These are phyloP conservation scores for Vireo griseus DNA, from an alignment of 2,797 vertebrate species.

Conservation along the genomic window DNA sequence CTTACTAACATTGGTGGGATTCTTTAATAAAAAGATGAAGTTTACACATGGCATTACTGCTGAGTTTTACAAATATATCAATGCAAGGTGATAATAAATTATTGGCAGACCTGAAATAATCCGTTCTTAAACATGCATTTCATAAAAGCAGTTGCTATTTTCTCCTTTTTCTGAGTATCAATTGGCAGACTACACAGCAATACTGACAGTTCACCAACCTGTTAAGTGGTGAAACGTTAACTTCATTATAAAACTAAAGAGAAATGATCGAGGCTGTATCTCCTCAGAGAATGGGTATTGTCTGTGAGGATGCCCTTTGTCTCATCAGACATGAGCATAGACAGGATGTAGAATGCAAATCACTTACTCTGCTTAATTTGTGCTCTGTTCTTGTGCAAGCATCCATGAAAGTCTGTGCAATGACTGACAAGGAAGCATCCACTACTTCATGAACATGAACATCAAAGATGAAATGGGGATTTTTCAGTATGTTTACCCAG, in stretches of 20 bases:
- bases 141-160: background rate
- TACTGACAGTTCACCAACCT: background rate
- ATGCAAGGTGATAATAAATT: background rate
- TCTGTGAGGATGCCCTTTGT: conserved; percentile 30
- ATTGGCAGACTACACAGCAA: background rate
- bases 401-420: conserved; percentile 99
- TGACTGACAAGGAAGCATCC: conserved; percentile 95
- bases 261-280: background rate
- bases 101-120: background rate
- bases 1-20: background rate
- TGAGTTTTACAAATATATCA: background rate
- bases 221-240: conserved; percentile 4
- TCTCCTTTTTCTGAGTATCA: background rate
- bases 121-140: background rate
- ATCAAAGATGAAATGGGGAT: conserved; percentile 97
- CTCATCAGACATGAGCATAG: background rate
- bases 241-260: conserved; percentile 15
- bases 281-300: conserved; percentile 20
- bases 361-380: conserved; percentile 96
- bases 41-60: background rate
- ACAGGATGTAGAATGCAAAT: conserved; percentile 46
- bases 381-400: conserved; percentile 98
- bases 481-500: conserved; percentile 99
- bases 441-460: conserved; percentile 96
- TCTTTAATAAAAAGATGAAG: background rate